Evolutionary conservation across 2,888 invertebrate species (phyloP).

Genomic region (Eremobia ochroleuca): DNA sequence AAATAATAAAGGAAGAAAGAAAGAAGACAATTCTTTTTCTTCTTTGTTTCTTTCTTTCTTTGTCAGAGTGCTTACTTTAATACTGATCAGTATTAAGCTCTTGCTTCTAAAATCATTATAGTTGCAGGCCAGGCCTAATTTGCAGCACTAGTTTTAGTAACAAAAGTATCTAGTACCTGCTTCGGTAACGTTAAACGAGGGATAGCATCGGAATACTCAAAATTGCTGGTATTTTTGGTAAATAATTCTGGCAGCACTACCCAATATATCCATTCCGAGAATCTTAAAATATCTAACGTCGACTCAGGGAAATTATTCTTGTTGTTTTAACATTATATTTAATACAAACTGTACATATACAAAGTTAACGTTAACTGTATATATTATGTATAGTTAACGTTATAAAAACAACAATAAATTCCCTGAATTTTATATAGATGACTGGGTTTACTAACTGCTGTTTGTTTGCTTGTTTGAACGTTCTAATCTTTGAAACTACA

Average conservation of each 20-base stretch:
- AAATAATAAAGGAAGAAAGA: too few species aligned
- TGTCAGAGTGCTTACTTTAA: too few species aligned
- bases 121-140: constrained; percentile 16
- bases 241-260: background rate
- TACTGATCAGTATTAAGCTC: constrained; percentile 26
- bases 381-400: too few species aligned
- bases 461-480: background rate
- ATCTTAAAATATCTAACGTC: background rate
- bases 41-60: too few species aligned
- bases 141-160: background rate
- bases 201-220: background rate
- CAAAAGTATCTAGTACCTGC: background rate
- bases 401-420: too few species aligned
- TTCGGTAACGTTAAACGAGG: constrained; percentile 3
- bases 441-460: background rate
- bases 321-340: background rate
- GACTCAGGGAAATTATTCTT: background rate
- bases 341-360: too few species aligned
- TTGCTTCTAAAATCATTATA: background rate
- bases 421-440: too few species aligned
- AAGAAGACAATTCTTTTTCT: too few species aligned
- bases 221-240: background rate
- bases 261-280: background rate
- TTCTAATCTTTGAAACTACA: background rate
- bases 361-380: too few species aligned